phyloP scores from a whole-genome alignment of 92 coral and sea anemone genomes.

The Diadumene lineata region DNA sequence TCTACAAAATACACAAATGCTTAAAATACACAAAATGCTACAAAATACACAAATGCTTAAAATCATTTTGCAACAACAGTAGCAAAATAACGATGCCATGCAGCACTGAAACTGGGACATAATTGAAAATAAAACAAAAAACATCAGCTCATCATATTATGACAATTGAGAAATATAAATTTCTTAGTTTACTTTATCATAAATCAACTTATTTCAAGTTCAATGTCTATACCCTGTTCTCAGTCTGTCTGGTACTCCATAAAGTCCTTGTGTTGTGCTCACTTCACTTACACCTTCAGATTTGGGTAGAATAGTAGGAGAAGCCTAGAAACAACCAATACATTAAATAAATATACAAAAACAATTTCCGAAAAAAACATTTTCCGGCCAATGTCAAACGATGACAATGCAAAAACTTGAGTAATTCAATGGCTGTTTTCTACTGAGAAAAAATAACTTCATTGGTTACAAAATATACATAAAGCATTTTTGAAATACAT shows the following conservation, averaged over 20 bases:
- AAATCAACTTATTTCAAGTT: too few species aligned
- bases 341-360: background rate
- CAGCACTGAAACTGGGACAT: too few species aligned
- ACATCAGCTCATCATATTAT: too few species aligned
- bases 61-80: too few species aligned
- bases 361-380: background rate
- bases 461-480: background rate
- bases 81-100: too few species aligned
- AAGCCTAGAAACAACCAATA: background rate
- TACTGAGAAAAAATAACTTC: conserved; percentile 30
- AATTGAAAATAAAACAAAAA: too few species aligned
- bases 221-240: conserved; percentile 77
- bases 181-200: too few species aligned
- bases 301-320: conserved; percentile 56
- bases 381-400: conserved; percentile 5
- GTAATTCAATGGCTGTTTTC: conserved; percentile 18
- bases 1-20: conserved; percentile 25
- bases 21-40: background rate
- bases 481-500: background rate
- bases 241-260: conserved; percentile 84
- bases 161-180: too few species aligned
- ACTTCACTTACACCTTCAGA: conserved; percentile 47
- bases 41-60: too few species aligned
- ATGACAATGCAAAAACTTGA: conserved; percentile 8
- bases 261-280: conserved; percentile 53